Conservation (phyloP, 1,140 invertebrate species). For the Neuroterus valhalla region DNA sequence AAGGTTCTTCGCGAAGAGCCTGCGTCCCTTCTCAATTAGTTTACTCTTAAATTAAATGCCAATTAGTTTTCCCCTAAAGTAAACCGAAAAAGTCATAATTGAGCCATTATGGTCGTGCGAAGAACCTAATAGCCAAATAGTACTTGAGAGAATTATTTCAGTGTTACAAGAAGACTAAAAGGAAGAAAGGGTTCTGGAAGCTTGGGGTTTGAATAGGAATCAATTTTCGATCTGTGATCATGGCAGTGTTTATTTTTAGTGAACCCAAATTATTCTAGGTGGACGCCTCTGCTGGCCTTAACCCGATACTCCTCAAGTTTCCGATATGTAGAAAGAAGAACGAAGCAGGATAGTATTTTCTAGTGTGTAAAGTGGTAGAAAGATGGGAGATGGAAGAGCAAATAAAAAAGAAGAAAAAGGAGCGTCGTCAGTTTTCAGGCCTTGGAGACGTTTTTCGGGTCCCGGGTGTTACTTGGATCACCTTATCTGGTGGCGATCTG, state of each 20-base stretch:
- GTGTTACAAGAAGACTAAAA: not conserved
- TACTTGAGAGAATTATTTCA: not conserved
- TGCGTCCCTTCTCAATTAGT: constrained; percentile 37
- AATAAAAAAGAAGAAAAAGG: constrained; percentile 39
- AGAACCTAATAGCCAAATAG: not conserved
- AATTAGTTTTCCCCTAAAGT: constrained; percentile 36
- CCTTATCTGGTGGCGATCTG: constrained; percentile 75
- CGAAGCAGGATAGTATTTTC: constrained; percentile 25
- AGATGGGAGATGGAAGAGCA: constrained; percentile 36
- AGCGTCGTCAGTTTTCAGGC: constrained; percentile 44
- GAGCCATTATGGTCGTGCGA: not conserved
- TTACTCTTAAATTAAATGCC: constrained; percentile 31
- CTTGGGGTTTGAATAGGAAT: not conserved
- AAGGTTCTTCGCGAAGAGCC: constrained; percentile 35
- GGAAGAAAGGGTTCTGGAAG: not conserved
- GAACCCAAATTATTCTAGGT: constrained; percentile 18
- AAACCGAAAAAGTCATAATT: constrained; percentile 3
- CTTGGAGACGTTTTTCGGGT: constrained; percentile 67
- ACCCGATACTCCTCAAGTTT: constrained; percentile 47
- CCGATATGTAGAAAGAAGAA: constrained; percentile 34
- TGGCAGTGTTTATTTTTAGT: too few relatives aligned
- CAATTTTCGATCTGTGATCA: constrained; percentile 15
- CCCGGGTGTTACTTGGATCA: constrained; percentile 74
- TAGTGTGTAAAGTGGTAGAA: constrained; percentile 22
- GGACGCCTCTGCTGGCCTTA: constrained; percentile 44